Evolutionary conservation across 2,888 invertebrate species (phyloP).

Genomic region (Colletes collaris): DNA sequence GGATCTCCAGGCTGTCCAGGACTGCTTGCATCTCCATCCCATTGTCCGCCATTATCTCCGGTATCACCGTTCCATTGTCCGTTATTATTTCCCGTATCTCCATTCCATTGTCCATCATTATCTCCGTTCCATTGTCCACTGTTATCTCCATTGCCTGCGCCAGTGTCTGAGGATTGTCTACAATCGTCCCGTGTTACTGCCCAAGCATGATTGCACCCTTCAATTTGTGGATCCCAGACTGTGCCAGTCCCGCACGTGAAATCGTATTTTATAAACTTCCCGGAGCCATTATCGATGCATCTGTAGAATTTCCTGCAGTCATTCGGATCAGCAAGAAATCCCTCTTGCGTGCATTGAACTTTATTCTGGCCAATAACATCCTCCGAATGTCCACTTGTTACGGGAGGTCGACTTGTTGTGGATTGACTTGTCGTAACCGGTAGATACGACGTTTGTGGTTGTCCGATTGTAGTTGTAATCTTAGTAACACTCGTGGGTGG

Average conservation of each 20-base stretch:
- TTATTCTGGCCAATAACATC: constrained; percentile 9
- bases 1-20: constrained; percentile 70
- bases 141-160: constrained; percentile 56
- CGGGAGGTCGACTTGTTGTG: constrained; percentile 22
- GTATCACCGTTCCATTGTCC: constrained; percentile 62
- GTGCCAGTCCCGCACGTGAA: constrained; percentile 85
- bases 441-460: constrained; percentile 13
- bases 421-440: constrained; percentile 18
- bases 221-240: constrained; percentile 85
- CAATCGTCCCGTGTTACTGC: constrained; percentile 74
- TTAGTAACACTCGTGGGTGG: constrained; percentile 30
- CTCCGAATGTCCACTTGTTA: constrained; percentile 9
- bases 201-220: constrained; percentile 85
- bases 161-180: constrained; percentile 27
- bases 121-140: constrained; percentile 66
- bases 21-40: constrained; percentile 55
- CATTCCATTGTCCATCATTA: constrained; percentile 62
- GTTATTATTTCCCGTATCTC: constrained; percentile 61
- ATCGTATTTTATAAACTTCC: constrained; percentile 83
- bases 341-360: constrained; percentile 79
- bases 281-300: constrained; percentile 81
- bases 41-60: constrained; percentile 55
- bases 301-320: constrained; percentile 82
- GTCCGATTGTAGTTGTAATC: constrained; percentile 17
- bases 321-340: constrained; percentile 82